Conservation (phyloP, 2,797 vertebrate species). For the Poeciliopsis infans region DNA sequence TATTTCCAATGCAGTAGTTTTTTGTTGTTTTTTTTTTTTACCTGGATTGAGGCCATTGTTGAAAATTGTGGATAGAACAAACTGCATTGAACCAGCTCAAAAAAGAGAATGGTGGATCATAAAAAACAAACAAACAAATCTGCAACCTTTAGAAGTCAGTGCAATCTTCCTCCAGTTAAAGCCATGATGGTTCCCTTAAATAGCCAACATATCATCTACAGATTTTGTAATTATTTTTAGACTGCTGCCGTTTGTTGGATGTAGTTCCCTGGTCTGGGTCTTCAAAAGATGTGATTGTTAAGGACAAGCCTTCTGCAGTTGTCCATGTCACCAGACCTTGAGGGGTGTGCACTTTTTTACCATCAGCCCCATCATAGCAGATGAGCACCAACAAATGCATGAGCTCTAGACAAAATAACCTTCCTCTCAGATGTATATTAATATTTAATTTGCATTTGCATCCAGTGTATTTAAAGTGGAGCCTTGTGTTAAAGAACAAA, state of each 20-base stretch:
- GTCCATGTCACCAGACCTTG: slow-evolving; percentile 71
- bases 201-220: slow-evolving; percentile 42
- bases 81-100: slow-evolving; percentile 4
- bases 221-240: slow-evolving; percentile 72
- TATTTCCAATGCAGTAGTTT: slow-evolving; percentile 14
- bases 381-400: slow-evolving; percentile 31
- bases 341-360: slow-evolving; percentile 64
- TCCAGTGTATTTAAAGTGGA: slow-evolving; percentile 9
- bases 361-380: slow-evolving; percentile 42
- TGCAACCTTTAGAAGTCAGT: slow-evolving; percentile 7
- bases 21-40: slow-evolving; percentile 7
- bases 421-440: slow-evolving; percentile 19
- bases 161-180: slow-evolving; percentile 6
- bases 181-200: slow-evolving; percentile 38
- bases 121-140: neutral
- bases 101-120: neutral
- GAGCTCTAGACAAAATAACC: slow-evolving; percentile 44
- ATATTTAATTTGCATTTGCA: slow-evolving; percentile 18
- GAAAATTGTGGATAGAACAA: neutral
- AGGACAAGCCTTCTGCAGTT: slow-evolving; percentile 78
- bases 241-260: slow-evolving; percentile 68
- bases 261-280: slow-evolving; percentile 51
- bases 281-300: slow-evolving; percentile 69
- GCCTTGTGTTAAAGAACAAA: slow-evolving; percentile 19
- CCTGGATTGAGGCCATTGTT: neutral